These are phyloP conservation scores for Montipora sp. DNA, from an alignment of 64 coral and sea anemone species.

Conservation along the genomic window DNA sequence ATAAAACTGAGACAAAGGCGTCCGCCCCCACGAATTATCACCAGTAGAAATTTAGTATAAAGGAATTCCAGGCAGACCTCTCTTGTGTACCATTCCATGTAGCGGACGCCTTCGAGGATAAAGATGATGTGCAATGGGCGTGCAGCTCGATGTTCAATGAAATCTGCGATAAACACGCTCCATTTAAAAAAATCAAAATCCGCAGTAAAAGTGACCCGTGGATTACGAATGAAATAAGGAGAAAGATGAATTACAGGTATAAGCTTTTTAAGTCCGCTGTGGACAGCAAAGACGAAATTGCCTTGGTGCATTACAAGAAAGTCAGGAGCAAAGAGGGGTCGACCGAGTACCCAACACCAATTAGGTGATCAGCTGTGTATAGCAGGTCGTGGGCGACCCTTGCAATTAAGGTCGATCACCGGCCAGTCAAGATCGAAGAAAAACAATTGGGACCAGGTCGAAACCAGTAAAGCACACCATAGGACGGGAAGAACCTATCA, in stretches of 20 bases:
- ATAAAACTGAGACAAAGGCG: too few relatives aligned
- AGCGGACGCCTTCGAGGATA: too few relatives aligned
- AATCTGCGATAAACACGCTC: too few relatives aligned
- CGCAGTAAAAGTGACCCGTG: background rate
- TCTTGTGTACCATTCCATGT: too few relatives aligned
- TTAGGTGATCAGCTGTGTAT: background rate
- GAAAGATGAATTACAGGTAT: slow-evolving; percentile 2
- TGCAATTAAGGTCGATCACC: background rate
- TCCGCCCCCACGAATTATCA: too few relatives aligned
- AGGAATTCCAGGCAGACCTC: too few relatives aligned
- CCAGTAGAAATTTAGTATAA: too few relatives aligned
- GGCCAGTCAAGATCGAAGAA: background rate
- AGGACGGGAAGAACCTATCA: background rate
- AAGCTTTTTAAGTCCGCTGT: background rate
- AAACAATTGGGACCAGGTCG: background rate
- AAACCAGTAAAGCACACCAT: slow-evolving; percentile 1
- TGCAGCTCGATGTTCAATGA: too few relatives aligned
- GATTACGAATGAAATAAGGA: slow-evolving; percentile 20
- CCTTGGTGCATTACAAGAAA: background rate
- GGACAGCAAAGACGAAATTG: background rate
- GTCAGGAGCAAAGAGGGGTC: background rate
- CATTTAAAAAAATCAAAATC: background rate
- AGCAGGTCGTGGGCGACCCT: background rate
- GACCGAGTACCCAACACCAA: background rate
- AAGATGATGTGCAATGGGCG: too few relatives aligned